These are phyloP conservation scores for Monarcha castaneiventris DNA, from an alignment of 2,113 vertebrate genomes.

Conservation along the genomic window DNA sequence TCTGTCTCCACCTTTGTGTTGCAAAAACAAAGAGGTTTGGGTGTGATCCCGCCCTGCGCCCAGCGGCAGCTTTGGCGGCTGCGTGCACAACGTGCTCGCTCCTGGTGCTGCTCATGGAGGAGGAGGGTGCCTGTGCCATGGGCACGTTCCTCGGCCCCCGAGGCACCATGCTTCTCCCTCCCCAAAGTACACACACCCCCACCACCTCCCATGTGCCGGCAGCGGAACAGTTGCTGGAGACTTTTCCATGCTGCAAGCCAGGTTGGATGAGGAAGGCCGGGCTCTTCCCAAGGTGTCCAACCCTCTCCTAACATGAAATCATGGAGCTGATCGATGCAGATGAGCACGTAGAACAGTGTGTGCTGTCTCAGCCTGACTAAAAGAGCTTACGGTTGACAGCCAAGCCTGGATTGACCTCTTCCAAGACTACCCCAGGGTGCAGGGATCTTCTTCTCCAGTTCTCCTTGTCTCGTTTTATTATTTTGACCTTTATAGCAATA, in stretches of 20 bases:
- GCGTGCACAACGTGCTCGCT: constrained; percentile 53
- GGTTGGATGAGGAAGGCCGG: background rate
- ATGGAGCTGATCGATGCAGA: background rate
- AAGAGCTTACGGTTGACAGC: background rate
- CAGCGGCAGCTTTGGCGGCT: background rate
- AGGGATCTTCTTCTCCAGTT: background rate
- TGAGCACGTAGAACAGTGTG: constrained; percentile 2
- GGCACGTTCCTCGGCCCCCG: background rate
- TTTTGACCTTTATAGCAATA: background rate
- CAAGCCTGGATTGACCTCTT: background rate
- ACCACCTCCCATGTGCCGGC: background rate
- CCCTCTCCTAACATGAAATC: background rate
- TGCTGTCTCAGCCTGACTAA: background rate
- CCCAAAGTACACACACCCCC: constrained; percentile 17
- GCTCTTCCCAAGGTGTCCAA: constrained; percentile 3
- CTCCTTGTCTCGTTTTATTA: background rate
- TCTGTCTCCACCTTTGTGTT: constrained; percentile 42
- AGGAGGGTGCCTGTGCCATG: background rate
- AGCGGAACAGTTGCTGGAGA: background rate
- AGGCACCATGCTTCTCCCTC: constrained; percentile 12
- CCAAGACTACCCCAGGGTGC: background rate
- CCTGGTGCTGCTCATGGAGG: constrained; percentile 40
- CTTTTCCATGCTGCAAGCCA: constrained; percentile 40
- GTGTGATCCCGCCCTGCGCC: constrained; percentile 12
- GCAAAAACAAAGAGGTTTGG: constrained; percentile 48